Percentiles rank a stretch among this genome's conserved stretches.
These are phyloP conservation scores for Mactra quadrangularis DNA, from an alignment of 1,140 invertebrate genomes.

Conservation along the genomic window DNA sequence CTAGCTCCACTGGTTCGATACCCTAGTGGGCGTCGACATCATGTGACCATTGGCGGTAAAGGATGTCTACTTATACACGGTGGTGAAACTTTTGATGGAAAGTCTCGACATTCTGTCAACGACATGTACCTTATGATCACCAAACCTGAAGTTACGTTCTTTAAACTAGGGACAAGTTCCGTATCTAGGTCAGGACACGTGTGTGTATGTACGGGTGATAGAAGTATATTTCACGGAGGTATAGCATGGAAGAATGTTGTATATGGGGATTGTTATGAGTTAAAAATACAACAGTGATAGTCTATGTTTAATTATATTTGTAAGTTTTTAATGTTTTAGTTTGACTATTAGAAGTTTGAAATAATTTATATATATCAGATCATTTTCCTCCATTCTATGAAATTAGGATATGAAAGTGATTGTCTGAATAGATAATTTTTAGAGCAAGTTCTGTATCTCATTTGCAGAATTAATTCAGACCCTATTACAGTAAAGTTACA, in stretches of 20 bases:
- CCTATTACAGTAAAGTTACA: too few relatives aligned
- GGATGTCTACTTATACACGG: constrained; percentile 79
- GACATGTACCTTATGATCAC: constrained; percentile 77
- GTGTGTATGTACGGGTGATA: constrained; percentile 68
- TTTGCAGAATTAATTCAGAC: too few relatives aligned
- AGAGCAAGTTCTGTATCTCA: too few relatives aligned
- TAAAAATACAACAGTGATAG: constrained; percentile 8
- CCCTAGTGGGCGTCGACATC: constrained; percentile 79
- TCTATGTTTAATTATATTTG: neutral
- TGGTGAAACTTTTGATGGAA: constrained; percentile 82
- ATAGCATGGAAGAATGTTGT: constrained; percentile 68
- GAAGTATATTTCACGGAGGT: constrained; percentile 80
- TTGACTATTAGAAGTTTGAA: too few relatives aligned
- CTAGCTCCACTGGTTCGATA: constrained; percentile 69
- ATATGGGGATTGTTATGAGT: constrained; percentile 66
- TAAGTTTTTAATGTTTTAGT: too few relatives aligned
- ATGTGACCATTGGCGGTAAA: constrained; percentile 68
- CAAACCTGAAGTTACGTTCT: constrained; percentile 69
- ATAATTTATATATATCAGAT: too few relatives aligned
- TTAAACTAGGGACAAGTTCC: constrained; percentile 68
- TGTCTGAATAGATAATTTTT: too few relatives aligned
- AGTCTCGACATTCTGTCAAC: constrained; percentile 75
- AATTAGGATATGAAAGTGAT: too few relatives aligned
- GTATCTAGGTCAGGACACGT: constrained; percentile 78
- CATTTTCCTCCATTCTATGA: too few relatives aligned